Evolutionary conservation across 37 sponge, comb jelly and placozoan genomes (phyloP).

Genomic region (Chondrosia reniformis): DNA sequence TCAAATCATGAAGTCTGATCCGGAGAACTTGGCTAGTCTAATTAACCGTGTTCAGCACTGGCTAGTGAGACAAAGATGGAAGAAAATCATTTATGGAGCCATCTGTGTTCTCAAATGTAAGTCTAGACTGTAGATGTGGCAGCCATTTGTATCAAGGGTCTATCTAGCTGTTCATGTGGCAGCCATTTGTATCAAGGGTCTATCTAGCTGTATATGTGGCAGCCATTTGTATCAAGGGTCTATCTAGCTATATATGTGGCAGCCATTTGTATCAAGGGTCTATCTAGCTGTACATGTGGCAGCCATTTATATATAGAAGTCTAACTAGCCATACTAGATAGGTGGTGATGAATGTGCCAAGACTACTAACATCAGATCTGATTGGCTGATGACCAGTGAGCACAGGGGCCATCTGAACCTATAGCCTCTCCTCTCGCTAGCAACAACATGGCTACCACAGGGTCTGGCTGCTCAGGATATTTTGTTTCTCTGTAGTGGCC

Average conservation of each 20-base stretch:
- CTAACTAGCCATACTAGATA: neutral
- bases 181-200: neutral
- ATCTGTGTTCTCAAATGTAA: slow-evolving; percentile 87
- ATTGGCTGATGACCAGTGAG: slow-evolving; percentile 1
- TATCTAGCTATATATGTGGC: neutral
- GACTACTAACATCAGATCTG: neutral
- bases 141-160: neutral
- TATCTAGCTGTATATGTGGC: neutral
- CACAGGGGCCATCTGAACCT: slow-evolving; percentile 17
- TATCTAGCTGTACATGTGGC: neutral
- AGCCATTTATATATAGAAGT: too few species aligned
- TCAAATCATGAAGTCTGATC: slow-evolving; percentile 83
- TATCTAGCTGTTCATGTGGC: neutral
- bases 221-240: neutral
- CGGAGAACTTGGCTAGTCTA: slow-evolving; percentile 59
- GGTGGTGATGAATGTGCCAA: slow-evolving; percentile 22
- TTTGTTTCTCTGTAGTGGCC: slow-evolving; percentile 39
- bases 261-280: neutral
- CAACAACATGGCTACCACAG: too few species aligned
- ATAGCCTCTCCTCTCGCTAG: too few species aligned
- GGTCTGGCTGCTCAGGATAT: neutral
- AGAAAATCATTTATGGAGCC: slow-evolving; percentile 85
- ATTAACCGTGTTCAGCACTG: slow-evolving; percentile 68
- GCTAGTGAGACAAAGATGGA: slow-evolving; percentile 85
- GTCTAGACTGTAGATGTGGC: neutral